Evolutionary conservation across 2,888 invertebrate genomes (phyloP).

Genomic region (Ctena decussata): DNA sequence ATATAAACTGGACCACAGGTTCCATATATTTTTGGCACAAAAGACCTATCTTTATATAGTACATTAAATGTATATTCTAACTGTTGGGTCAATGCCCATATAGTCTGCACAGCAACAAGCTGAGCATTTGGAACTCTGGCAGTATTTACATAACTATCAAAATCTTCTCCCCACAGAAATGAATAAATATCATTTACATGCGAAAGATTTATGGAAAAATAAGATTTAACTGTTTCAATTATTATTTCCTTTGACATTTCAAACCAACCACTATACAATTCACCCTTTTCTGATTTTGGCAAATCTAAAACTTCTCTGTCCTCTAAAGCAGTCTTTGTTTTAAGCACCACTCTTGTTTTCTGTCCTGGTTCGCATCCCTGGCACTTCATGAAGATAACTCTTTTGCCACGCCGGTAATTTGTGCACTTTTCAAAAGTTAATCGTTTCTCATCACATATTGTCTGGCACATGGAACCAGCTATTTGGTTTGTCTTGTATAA

Average conservation of each 20-base stretch:
- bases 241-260: constrained; percentile 41
- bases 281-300: constrained; percentile 20
- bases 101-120: constrained; percentile 52
- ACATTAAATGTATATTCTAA: constrained; percentile 90
- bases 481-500: constrained; percentile 88
- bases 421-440: constrained; percentile 89
- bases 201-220: constrained; percentile 42
- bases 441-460: constrained; percentile 89
- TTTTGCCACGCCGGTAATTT: constrained; percentile 90
- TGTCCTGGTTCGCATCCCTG: constrained; percentile 46
- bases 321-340: constrained; percentile 54
- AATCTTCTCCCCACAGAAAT: constrained; percentile 61
- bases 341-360: constrained; percentile 70
- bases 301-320: constrained; percentile 20
- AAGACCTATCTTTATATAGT: constrained; percentile 89
- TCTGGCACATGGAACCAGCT: constrained; percentile 90
- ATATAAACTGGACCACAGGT: constrained; percentile 91
- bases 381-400: constrained; percentile 74
- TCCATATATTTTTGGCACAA: constrained; percentile 90
- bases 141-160: constrained; percentile 45
- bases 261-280: constrained; percentile 8
- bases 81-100: constrained; percentile 90
- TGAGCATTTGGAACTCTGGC: constrained; percentile 19
- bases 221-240: constrained; percentile 38
- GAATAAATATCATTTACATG: constrained; percentile 52